Percentiles rank a stretch among this genome's conserved stretches.
These are phyloP conservation scores for Pocillopora meandrina DNA, from an alignment of 92 coral and sea anemone species.

Conservation along the genomic window DNA sequence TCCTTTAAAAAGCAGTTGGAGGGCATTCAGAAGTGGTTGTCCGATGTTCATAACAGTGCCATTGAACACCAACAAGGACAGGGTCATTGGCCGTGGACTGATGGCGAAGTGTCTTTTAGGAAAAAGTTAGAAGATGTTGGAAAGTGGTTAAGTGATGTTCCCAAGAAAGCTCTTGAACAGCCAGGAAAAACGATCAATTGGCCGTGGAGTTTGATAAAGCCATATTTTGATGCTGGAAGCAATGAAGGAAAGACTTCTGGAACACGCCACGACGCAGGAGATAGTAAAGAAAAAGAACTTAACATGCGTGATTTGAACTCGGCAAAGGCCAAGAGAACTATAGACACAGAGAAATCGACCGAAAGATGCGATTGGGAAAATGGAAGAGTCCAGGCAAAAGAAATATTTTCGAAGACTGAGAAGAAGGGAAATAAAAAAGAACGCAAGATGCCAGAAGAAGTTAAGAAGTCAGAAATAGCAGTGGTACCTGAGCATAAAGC, in stretches of 20 bases:
- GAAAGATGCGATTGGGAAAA: background rate
- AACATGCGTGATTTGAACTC: background rate
- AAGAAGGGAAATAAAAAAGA: background rate
- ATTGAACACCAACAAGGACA: background rate
- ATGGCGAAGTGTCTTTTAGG: background rate
- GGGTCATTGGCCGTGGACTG: background rate
- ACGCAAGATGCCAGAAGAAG: background rate
- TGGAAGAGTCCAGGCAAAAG: background rate
- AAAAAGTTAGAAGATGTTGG: conserved; percentile 10
- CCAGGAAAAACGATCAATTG: background rate
- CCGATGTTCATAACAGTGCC: background rate
- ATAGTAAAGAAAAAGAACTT: background rate
- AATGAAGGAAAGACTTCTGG: background rate
- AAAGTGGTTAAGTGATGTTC: conserved; percentile 21
- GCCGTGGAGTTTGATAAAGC: conserved; percentile 10
- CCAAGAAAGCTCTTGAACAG: background rate
- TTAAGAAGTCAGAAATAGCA: background rate
- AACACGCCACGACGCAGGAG: background rate
- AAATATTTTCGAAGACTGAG: background rate
- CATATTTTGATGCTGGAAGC: background rate
- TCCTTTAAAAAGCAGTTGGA: conserved; percentile 16
- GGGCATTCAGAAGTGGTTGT: conserved; percentile 19
- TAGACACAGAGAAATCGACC: background rate
- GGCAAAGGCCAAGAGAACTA: background rate
- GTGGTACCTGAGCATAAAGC: conserved; percentile 22